A percentile compares a stretch with the other conserved stretches of the same genome.
These are phyloP conservation scores for Lycocerus yunnanus DNA, from an alignment of 2,888 invertebrate species.

Conservation along the genomic window DNA sequence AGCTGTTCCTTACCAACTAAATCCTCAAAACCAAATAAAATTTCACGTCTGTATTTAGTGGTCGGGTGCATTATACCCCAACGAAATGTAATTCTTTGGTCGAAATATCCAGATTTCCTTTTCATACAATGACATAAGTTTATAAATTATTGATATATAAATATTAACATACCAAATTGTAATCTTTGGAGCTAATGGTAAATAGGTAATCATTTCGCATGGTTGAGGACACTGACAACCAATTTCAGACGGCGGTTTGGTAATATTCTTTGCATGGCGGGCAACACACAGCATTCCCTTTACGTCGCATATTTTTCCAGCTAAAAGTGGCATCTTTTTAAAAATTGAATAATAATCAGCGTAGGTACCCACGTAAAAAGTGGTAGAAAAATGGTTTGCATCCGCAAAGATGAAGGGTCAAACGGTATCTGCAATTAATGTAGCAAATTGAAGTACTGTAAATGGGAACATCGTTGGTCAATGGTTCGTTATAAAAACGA, in stretches of 20 bases:
- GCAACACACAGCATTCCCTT: slow-evolving; percentile 62
- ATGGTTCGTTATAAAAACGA: slow-evolving; percentile 61
- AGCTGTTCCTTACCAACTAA: slow-evolving; percentile 58
- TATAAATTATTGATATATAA: not conserved
- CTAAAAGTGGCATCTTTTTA: slow-evolving; percentile 41
- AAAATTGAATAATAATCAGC: not conserved
- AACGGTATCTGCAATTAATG: slow-evolving; percentile 59
- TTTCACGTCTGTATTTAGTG: slow-evolving; percentile 63
- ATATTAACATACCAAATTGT: slow-evolving; percentile 49
- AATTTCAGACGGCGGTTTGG: slow-evolving; percentile 46
- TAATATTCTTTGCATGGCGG: slow-evolving; percentile 49
- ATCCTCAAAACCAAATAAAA: slow-evolving; percentile 68
- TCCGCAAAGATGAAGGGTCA: slow-evolving; percentile 60
- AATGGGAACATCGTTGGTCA: slow-evolving; percentile 51
- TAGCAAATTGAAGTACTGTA: slow-evolving; percentile 65
- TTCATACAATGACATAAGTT: not conserved
- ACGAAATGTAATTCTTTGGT: slow-evolving; percentile 58
- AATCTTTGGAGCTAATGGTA: slow-evolving; percentile 50
- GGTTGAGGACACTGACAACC: slow-evolving; percentile 57
- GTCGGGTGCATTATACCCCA: slow-evolving; percentile 61
- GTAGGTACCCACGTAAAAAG: slow-evolving; percentile 56
- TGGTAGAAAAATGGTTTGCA: slow-evolving; percentile 67
- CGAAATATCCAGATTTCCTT: slow-evolving; percentile 25
- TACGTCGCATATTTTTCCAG: slow-evolving; percentile 58
- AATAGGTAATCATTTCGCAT: slow-evolving; percentile 54